Conservation (phyloP, 2,797 vertebrate species). For the Gambelia wislizenii region DNA sequence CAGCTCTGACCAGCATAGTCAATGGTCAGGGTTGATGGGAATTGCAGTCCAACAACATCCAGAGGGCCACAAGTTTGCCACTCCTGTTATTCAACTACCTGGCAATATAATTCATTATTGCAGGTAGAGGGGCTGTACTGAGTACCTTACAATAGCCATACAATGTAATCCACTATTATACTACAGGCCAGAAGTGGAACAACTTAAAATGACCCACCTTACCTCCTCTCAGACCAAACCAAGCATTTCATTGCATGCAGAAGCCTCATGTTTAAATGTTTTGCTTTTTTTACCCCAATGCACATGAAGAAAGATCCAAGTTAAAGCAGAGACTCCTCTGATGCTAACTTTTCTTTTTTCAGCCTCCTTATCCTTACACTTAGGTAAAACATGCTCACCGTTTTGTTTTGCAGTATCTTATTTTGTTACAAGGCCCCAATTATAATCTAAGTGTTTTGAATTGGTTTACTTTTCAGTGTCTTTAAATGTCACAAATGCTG, state of each 20-base stretch:
- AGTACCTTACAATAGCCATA: not conserved
- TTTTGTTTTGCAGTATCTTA: not conserved
- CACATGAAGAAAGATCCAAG: not conserved
- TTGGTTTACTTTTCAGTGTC: not conserved
- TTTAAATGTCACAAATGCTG: not conserved
- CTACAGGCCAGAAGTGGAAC: not conserved
- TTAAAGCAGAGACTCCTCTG: not conserved
- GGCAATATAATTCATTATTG: not conserved
- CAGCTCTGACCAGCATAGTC: not conserved
- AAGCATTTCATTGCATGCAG: not conserved
- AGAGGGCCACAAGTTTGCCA: not conserved
- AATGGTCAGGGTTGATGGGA: not conserved
- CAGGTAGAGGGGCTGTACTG: not conserved
- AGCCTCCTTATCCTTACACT: not conserved
- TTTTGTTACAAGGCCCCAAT: not conserved
- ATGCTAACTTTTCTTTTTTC: not conserved
- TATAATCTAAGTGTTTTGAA: not conserved
- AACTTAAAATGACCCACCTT: not conserved
- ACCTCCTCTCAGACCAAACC: not conserved
- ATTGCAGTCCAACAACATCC: not conserved
- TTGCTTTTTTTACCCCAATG: not conserved
- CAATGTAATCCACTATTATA: not conserved
- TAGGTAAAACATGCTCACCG: not conserved
- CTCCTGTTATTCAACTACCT: not conserved
- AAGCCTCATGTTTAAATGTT: not conserved